Evolutionary conservation across 2,888 invertebrate genomes (phyloP), one percentile per base, ranked within the genome.

Genomic region (Drosophila falleni): DNA sequence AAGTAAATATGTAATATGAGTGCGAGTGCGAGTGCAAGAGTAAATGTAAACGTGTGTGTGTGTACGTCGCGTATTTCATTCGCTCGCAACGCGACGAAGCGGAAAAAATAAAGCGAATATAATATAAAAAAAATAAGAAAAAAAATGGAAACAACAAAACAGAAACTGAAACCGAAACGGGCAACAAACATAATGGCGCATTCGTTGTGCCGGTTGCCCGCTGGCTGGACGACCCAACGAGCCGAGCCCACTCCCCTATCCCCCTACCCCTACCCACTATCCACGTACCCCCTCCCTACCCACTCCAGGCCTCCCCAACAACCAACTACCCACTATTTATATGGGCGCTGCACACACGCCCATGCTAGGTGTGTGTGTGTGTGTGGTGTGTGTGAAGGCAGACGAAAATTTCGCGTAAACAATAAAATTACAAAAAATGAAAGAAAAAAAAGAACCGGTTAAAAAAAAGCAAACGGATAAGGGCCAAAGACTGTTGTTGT

Each of bases 101-200:
- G 89, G 82, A 87, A 88, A 86, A 86, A 88, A 76, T 87, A 88
- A 88, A 84, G 84, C 89, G 85, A 85, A 85, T 82, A 86, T 87
- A 78, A 84, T 84, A 87, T 78, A 85, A 80, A 87, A 84, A 41
- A 44, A 44, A 31, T 9, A 9, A 31, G 4, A 2, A 8, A 87
- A 84, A 41, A 44, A 44, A 87, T 85, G 87, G 78, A 87, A 80
- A 74, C 68, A 83, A 80, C 79, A 84, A 80, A 71, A 83, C 49
- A 42, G 65, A 65, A 78, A 81, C 77, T 71, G 79, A 74, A 76
- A 76, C 76, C 69, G 78, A 80, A 71, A 54, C 59, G 33, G 59
- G 54, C 49, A 61, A 44, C 41, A 71, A 84, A 80, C 86, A 89
- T 86, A 87, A 89, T 87, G 87, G 87, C 87, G 87, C 73, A 61